A percentile compares a stretch with the other conserved stretches of the same genome.
Conservation (phyloP, 1,140 invertebrate species). For the Drosophila kepulauana region DNA sequence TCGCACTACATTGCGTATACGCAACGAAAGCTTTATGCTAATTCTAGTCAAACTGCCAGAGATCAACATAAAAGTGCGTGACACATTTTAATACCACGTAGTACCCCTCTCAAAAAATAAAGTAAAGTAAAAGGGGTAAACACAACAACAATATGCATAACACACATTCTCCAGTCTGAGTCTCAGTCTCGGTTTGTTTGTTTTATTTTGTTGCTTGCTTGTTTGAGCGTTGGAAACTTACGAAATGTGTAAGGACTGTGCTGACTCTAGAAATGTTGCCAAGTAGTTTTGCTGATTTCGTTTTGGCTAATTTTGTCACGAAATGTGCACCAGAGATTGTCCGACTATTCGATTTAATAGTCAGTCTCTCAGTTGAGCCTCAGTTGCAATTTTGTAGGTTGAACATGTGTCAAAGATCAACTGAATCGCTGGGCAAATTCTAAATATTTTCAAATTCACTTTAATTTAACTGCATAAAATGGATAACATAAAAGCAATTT, state of each 20-base stretch:
- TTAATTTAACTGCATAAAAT: too few species aligned
- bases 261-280: not conserved
- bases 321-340: not conserved
- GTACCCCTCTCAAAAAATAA: too few species aligned
- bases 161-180: too few species aligned
- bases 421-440: too few species aligned
- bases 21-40: conserved; percentile 3
- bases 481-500: too few species aligned
- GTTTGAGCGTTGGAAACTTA: not conserved
- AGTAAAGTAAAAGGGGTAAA: not conserved
- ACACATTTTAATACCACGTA: conserved; percentile 53
- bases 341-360: too few species aligned
- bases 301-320: not conserved
- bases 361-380: too few species aligned
- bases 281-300: not conserved
- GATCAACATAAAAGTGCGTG: conserved; percentile 42
- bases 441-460: too few species aligned
- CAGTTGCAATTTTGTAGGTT: too few species aligned
- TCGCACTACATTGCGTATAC: conserved; percentile 9
- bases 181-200: too few species aligned
- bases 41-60: conserved; percentile 3
- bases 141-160: not conserved
- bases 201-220: not conserved
- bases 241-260: not conserved
- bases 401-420: too few species aligned